Evolutionary conservation across 2,888 invertebrate species (phyloP).

Genomic region (Theretra japonica): DNA sequence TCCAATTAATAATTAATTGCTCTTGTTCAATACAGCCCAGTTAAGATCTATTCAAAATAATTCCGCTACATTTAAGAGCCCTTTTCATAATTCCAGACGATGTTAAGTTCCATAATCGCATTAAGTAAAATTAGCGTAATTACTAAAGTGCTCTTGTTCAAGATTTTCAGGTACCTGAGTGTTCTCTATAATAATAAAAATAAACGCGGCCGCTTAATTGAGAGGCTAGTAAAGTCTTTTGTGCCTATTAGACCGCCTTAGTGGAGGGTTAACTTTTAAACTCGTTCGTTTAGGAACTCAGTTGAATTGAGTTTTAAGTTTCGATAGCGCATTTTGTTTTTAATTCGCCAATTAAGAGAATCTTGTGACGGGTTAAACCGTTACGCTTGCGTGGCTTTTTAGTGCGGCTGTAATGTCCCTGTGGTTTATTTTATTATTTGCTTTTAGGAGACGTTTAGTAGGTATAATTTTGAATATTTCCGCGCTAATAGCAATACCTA

Average conservation of each 20-base stretch:
- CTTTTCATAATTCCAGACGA: too few species aligned
- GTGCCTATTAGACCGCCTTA: background rate
- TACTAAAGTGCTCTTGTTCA: background rate
- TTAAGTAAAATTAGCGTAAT: background rate
- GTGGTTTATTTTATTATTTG: too few species aligned
- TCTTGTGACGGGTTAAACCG: background rate
- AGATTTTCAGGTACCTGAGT: background rate
- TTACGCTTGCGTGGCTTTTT: background rate
- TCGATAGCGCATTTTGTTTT: constrained; percentile 7
- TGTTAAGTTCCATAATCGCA: too few species aligned
- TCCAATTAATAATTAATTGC: too few species aligned
- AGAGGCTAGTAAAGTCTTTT: constrained; percentile 4
- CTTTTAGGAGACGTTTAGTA: too few species aligned
- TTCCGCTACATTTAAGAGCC: too few species aligned
- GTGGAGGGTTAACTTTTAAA: background rate
- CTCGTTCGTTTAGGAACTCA: background rate
- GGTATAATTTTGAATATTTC: too few species aligned
- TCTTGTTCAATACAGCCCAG: too few species aligned
- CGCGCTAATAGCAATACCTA: too few species aligned
- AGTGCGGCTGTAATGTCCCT: background rate
- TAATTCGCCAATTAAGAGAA: background rate
- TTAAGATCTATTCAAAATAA: too few species aligned
- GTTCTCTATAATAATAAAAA: constrained; percentile 11
- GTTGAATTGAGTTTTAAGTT: constrained; percentile 4
- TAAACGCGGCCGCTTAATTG: background rate